These are phyloP conservation scores for Phengaris arion DNA, from an alignment of 2,888 invertebrate genomes.

Conservation along the genomic window DNA sequence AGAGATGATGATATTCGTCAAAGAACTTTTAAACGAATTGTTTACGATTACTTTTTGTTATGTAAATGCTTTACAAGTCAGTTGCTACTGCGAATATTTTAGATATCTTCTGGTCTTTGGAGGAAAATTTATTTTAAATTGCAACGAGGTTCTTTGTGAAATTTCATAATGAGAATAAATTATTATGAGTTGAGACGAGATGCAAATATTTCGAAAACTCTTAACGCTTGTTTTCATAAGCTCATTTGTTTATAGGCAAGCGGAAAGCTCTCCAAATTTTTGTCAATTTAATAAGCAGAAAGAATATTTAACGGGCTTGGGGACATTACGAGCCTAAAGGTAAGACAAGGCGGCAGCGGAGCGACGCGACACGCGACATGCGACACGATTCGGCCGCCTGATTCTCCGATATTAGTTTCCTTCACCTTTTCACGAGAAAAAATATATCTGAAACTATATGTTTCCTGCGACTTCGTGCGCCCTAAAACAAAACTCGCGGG, in stretches of 20 bases:
- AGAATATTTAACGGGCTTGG: no score
- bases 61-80: conserved; percentile 29
- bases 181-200: conserved; percentile 31
- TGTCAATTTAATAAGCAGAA: not conserved
- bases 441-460: no score
- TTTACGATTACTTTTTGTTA: conserved; percentile 39
- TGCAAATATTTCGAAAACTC: not conserved
- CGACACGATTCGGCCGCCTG: no score
- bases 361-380: no score
- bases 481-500: no score
- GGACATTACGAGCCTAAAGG: no score
- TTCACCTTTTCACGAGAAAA: no score
- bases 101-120: not conserved
- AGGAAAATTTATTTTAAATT: conserved; percentile 15
- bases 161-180: conserved; percentile 27
- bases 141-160: conserved; percentile 7
- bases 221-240: not conserved
- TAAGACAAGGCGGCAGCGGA: no score
- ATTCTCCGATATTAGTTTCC: no score
- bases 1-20: conserved; percentile 31
- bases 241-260: not conserved
- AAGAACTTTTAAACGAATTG: conserved; percentile 38
- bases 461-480: no score
- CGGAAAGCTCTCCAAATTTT: not conserved
- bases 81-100: conserved; percentile 17